Conservation (phyloP, 2,888 invertebrate species). For the Eulithis testata region DNA sequence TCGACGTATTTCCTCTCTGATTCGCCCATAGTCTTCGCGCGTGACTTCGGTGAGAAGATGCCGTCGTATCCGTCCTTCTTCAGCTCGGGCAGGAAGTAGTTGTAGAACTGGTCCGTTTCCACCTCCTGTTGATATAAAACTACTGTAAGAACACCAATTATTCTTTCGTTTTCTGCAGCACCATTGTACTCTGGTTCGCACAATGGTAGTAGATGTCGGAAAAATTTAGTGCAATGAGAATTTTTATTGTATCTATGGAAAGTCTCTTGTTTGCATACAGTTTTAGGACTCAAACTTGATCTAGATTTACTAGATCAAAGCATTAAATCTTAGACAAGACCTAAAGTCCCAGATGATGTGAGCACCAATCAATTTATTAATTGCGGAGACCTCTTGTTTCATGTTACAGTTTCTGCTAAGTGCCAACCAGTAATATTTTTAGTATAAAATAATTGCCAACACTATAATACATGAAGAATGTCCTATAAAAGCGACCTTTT, state of each 20-base stretch:
- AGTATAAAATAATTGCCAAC: background rate
- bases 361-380: background rate
- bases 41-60: slow-evolving; percentile 98
- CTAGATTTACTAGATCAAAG: no score
- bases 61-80: slow-evolving; percentile 96
- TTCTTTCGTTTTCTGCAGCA: no score
- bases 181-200: no score
- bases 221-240: no score
- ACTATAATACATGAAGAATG: background rate
- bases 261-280: no score
- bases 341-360: background rate
- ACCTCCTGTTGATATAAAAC: slow-evolving; percentile 90
- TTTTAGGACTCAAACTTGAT: no score
- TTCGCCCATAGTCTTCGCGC: slow-evolving; percentile 99
- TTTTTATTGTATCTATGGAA: no score
- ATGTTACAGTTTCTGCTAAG: slow-evolving; percentile 3
- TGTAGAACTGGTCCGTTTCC: slow-evolving; percentile 99
- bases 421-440: background rate
- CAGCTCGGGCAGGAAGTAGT: slow-evolving; percentile 97
- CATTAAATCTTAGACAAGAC: background rate
- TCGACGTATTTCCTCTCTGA: slow-evolving; percentile 98
- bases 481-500: slow-evolving; percentile 8
- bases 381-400: background rate
- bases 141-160: background rate
- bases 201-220: no score